Percentiles rank a stretch among this genome's conserved stretches.
Conservation (phyloP, 2,797 vertebrate genomes). For the Anniella stebbinsi region DNA sequence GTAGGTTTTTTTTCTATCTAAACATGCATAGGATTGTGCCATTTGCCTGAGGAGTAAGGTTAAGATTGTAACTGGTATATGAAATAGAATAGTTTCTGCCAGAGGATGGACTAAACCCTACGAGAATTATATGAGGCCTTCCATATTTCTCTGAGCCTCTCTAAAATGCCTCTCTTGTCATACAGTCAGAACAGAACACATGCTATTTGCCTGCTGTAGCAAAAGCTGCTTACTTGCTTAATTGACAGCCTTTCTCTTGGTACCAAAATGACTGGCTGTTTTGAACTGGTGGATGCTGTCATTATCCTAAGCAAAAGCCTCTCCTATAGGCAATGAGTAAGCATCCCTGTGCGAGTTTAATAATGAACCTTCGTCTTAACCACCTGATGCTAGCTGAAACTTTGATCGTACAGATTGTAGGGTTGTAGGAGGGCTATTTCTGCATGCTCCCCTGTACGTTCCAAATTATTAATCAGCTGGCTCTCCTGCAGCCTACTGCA, state of each 20-base stretch:
- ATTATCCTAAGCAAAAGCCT: conserved; percentile 34
- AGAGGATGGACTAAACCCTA: rapidly evolving
- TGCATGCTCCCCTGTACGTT: neutral
- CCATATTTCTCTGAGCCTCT: conserved; percentile 26
- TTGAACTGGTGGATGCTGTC: conserved; percentile 60
- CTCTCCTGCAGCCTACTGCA: conserved; percentile 73
- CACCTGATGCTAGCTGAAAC: conserved; percentile 69
- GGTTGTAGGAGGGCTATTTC: conserved; percentile 21
- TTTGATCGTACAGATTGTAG: conserved; percentile 54
- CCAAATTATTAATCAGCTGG: conserved; percentile 63
- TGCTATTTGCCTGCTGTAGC: conserved; percentile 56
- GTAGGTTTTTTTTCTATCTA: too few species aligned
- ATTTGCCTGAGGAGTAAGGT: rapidly evolving
- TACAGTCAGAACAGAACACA: conserved; percentile 58
- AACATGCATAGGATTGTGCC: too few species aligned
- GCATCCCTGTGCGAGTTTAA: conserved; percentile 45
- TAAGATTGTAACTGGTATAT: rapidly evolving
- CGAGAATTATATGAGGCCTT: neutral
- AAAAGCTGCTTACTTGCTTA: conserved; percentile 61
- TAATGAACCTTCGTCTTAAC: conserved; percentile 51
- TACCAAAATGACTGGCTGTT: conserved; percentile 55
- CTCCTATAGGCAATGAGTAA: neutral
- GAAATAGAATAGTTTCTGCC: neutral
- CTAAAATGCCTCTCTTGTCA: conserved; percentile 42
- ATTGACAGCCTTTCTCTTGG: conserved; percentile 67